Evolutionary conservation across 1,140 invertebrate genomes (phyloP), one percentile per base, ranked within the genome.

Genomic region (Mizuhopecten yessoensis): DNA sequence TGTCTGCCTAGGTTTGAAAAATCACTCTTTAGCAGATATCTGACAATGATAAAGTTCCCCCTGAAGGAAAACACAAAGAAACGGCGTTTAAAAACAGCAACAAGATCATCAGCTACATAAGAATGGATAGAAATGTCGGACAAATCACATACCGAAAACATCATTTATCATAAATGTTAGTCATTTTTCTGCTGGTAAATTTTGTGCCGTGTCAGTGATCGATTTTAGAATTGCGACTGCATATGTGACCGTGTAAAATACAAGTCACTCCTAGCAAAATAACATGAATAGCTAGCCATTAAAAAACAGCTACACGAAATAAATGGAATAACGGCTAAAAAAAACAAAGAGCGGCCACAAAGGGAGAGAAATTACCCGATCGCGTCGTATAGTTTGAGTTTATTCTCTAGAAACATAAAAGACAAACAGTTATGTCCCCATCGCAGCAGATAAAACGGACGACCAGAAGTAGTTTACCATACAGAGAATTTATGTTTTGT

Each of bases 301-400:
- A 75, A 75, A 75, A 5, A 75, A 11, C n/a, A 0, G 11, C 57
- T n/a, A 75, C 57, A 29, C n/a, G 11, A 29, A 75, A 75, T 75
- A 29, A 29, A 9, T 29, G 23, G 2, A 29, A 75, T 75, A 75
- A 75, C 9, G 13, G 5, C 5, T 39, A 39, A 39, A 39, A 49
- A 49, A 49, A 15, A 15, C 45, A 49, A 49, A 49, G 45, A 49
- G 20, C 5, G 11, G 11, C 45, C 45, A 75, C 57, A 75, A 75
- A 75, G n/a, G 23, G n/a, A 75, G 57, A 75, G n/a, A 75, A n/a
- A 75, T 75, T 75, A 75, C 11, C 57, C 57, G n/a, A 75, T 75
- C 57, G 57, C 23, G 57, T 75, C 57, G 23, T 29, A 75, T n/a
- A 29, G 57, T 75, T 75, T 75, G 57, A 75, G 17, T 75, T 75